Conservation (phyloP, 1,140 invertebrate species). For the Coptotermes formosanus region DNA sequence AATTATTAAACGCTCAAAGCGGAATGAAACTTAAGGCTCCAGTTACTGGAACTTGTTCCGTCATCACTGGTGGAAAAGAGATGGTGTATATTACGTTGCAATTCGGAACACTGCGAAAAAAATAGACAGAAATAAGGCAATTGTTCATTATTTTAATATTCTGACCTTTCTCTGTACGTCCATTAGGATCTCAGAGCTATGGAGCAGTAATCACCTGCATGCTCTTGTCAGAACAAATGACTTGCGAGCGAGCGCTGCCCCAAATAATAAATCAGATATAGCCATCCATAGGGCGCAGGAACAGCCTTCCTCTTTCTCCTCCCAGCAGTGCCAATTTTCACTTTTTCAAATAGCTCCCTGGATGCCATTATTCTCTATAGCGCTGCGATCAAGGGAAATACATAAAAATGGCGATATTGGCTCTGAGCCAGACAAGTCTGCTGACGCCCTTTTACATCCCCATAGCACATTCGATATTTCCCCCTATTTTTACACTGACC, state of each 20-base stretch:
- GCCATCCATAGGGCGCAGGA: neutral
- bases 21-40: no score
- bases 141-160: no score
- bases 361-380: neutral
- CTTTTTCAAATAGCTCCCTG: slow-evolving; percentile 6
- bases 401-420: slow-evolving; percentile 1
- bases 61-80: no score
- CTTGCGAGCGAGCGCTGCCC: neutral
- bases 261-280: neutral
- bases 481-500: neutral
- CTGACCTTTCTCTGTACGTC: no score
- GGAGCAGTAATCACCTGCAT: neutral
- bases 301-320: neutral
- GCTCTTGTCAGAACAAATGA: neutral
- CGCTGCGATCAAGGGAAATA: neutral
- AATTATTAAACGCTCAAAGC: no score
- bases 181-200: no score
- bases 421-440: neutral
- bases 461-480: neutral
- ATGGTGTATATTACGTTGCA: no score
- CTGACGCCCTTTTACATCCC: neutral
- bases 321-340: neutral
- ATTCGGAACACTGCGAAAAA: no score
- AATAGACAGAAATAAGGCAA: no score
- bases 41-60: no score